Evolutionary conservation across 2,113 vertebrate genomes (phyloP), one percentile per base, ranked within the genome.

Genomic region (Crotalus helleri): DNA sequence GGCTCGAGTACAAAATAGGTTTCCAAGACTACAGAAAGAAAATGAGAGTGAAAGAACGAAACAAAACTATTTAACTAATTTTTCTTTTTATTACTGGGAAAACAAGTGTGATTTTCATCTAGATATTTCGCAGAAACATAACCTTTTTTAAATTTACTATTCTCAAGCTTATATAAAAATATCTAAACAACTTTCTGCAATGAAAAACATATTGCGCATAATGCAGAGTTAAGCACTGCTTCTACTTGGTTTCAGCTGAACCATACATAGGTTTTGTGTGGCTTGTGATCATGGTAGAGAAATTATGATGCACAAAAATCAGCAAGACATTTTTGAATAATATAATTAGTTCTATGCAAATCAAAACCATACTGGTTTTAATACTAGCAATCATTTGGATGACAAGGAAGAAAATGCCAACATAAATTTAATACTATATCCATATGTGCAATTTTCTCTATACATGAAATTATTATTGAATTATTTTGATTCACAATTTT

Each of bases 11-110:
- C 95, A 95, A 94, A 94, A 94, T 94, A 90, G 59, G 95, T 94
- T 96, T 95, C 94, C 94, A 94, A 93, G 92, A 92, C 94, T 91
- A 91, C 93, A 91, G 94, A 96, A 96, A 97, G 15, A 91, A 81
- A 93, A 87, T 88, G 12, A 91, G 90, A 96, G 93, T 94, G 94
- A 94, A 95, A 94, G 94, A 94, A 93, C 0, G 89, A 19, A 55
- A 51, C 0, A 93, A 95, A 94, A 55, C 6, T 11, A 64, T 64
- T 39, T 85, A 95, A 94, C 44, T 91, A 88, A 81, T 55, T 88
- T 94, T 92, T 95, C 93, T 91, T 92, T 95, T 88, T 46, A 85
- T 81, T 81, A 81, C 74, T 8, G 86, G 93, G 94, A 95, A 92
- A 93, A 96, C 92, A 93, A 95, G 92, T 51, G 59, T 91, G 89